phyloP scores from a whole-genome alignment of 2,888 invertebrate species.

The Erebia ligea region DNA sequence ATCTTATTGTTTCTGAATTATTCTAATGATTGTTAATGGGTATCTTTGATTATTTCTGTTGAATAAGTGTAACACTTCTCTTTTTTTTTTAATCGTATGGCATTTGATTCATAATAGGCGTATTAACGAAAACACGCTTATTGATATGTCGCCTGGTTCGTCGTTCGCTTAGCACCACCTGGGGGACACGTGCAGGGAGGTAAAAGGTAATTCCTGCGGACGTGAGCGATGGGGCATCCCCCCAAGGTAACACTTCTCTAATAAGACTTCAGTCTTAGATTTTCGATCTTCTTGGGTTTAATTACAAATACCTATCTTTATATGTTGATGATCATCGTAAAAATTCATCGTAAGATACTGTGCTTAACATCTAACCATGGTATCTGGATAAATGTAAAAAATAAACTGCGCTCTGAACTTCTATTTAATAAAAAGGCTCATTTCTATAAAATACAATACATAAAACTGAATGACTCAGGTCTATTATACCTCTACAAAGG shows the following conservation, averaged over 20 bases:
- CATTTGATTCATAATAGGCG: no score
- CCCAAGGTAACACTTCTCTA: no score
- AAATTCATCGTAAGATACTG: neutral
- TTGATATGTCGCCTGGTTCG: no score
- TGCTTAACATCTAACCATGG: neutral
- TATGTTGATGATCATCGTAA: no score
- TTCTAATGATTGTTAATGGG: neutral
- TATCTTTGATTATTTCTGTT: neutral
- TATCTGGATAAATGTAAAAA: neutral
- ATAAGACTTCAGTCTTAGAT: no score
- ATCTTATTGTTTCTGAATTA: conserved; percentile 5
- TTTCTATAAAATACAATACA: conserved; percentile 4
- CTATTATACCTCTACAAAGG: conserved; percentile 19
- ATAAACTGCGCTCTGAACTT: neutral
- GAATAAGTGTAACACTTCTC: neutral
- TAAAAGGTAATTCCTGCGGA: no score
- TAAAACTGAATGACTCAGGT: conserved; percentile 40
- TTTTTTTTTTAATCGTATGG: no score
- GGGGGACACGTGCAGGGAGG: no score
- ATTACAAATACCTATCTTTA: no score
- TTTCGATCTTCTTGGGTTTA: neutral
- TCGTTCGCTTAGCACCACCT: no score
- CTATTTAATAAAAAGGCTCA: neutral
- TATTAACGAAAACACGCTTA: no score
- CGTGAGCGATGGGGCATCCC: no score